A percentile compares a stretch with the other conserved stretches of the same genome.
Evolutionary conservation across 2,113 vertebrate genomes (phyloP).

Genomic region (Lophochroa leadbeateri): DNA sequence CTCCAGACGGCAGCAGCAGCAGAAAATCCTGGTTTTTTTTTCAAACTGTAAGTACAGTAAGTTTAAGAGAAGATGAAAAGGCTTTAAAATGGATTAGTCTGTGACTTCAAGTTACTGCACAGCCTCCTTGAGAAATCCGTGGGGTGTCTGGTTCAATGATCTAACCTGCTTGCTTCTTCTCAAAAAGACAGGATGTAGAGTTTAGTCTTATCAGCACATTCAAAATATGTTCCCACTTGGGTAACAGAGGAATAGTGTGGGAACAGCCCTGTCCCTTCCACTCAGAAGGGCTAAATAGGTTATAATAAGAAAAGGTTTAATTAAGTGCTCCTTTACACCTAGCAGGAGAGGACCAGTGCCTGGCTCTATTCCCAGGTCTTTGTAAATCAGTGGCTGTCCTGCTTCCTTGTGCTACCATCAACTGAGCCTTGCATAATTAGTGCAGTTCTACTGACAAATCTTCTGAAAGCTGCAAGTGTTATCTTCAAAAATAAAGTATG

Average conservation of each 20-base stretch:
- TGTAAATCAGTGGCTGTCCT: background rate
- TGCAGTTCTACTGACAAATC: background rate
- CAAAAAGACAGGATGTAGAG: background rate
- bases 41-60: background rate
- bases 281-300: background rate
- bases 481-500: background rate
- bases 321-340: background rate
- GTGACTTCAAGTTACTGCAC: background rate
- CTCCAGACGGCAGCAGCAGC: background rate
- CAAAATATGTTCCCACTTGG: background rate
- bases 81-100: background rate
- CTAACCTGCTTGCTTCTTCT: background rate
- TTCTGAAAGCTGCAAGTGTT: background rate
- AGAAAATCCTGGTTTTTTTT: background rate
- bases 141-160: background rate
- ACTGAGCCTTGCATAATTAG: background rate
- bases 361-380: slow-evolving; percentile 3
- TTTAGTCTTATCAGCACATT: background rate
- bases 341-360: background rate
- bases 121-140: background rate
- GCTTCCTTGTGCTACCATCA: background rate
- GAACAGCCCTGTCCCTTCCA: background rate
- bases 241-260: background rate
- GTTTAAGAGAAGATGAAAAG: background rate
- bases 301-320: background rate